phyloP scores from a whole-genome alignment of 2,113 vertebrate species.

The Psilopsiagon aurifrons region DNA sequence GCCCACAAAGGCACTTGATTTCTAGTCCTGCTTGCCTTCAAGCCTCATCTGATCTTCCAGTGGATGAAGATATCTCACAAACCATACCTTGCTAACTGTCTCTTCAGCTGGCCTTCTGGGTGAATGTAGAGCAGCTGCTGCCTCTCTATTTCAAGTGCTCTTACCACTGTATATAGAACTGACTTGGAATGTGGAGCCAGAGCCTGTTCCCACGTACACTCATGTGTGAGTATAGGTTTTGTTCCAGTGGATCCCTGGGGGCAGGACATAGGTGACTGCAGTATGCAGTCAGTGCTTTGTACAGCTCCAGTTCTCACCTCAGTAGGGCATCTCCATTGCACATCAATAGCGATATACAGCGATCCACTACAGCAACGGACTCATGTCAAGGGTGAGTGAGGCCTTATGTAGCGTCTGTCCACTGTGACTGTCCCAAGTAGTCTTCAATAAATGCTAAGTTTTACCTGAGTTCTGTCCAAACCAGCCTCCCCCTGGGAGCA shows the following conservation, averaged over 20 bases:
- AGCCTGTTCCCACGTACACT: background rate
- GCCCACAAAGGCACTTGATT: constrained; percentile 87
- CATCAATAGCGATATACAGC: background rate
- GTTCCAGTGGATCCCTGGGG: background rate
- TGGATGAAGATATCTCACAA: background rate
- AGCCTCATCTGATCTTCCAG: constrained; percentile 16
- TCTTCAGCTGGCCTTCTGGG: background rate
- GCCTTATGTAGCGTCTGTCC: constrained; percentile 31
- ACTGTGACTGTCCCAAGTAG: constrained; percentile 7
- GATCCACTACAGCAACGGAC: background rate
- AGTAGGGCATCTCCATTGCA: background rate
- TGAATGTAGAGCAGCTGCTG: constrained; percentile 53
- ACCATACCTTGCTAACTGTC: background rate
- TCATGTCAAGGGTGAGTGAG: background rate
- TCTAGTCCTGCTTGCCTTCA: background rate
- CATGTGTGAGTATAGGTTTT: background rate
- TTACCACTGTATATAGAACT: constrained; percentile 59
- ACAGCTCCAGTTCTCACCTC: background rate
- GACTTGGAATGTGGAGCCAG: constrained; percentile 46
- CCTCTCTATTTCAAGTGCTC: constrained; percentile 73
- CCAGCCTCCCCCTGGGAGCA: background rate
- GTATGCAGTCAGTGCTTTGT: background rate
- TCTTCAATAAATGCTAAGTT: constrained; percentile 48
- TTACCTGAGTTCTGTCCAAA: constrained; percentile 12
- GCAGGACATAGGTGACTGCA: background rate